Conservation (phyloP, 1,140 invertebrate species). For the Frieseomelitta varia region DNA sequence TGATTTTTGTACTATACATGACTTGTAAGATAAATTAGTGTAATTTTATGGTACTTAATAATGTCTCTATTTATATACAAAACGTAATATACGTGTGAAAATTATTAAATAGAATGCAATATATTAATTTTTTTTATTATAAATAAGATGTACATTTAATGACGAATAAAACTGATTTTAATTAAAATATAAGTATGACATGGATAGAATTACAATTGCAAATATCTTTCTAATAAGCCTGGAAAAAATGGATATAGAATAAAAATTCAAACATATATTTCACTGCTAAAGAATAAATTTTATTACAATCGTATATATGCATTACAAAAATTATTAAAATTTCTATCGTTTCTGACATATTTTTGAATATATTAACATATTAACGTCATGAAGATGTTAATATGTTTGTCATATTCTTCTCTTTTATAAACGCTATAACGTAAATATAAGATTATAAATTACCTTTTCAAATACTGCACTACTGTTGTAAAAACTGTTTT, state of each 20-base stretch:
- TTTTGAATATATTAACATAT: no score
- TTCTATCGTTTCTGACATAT: background rate
- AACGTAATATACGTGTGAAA: background rate
- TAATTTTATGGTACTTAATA: background rate
- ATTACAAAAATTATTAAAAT: no score
- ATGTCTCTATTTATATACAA: background rate
- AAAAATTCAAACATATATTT: background rate
- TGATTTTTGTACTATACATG: constrained; percentile 13
- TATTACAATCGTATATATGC: background rate
- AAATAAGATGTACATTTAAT: background rate
- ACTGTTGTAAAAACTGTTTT: background rate
- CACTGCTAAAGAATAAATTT: background rate
- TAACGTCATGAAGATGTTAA: background rate
- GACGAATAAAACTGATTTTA: background rate
- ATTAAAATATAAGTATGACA: background rate
- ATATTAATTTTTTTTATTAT: background rate
- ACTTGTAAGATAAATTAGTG: constrained; percentile 8
- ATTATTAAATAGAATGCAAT: background rate
- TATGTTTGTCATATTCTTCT: no score
- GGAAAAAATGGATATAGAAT: constrained; percentile 33
- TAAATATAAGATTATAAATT: background rate
- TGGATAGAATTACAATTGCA: background rate
- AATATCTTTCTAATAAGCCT: background rate
- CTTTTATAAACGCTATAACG: no score
- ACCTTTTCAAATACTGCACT: background rate